Percentiles rank a stretch among this genome's conserved stretches.
Conservation (phyloP, 2,113 vertebrate genomes). For the Aspiorhynchus laticeps region DNA sequence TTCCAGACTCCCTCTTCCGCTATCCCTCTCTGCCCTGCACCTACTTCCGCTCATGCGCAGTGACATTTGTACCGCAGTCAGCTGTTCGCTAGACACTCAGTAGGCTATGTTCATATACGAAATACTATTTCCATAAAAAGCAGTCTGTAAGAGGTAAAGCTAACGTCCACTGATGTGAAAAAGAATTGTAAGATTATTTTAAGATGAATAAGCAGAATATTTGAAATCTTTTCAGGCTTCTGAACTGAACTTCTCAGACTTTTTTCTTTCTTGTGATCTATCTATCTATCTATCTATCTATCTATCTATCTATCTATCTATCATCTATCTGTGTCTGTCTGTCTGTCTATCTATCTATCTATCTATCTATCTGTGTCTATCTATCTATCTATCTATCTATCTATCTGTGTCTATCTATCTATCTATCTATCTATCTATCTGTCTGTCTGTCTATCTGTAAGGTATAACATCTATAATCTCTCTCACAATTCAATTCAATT, state of each 20-base stretch:
- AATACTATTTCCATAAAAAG: background rate
- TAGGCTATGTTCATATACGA: background rate
- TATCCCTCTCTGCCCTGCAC: slow-evolving; percentile 73
- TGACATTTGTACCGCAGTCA: slow-evolving; percentile 56
- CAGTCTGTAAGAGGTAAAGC: background rate
- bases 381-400: background rate
- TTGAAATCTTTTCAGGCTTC: background rate
- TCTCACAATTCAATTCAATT: background rate
- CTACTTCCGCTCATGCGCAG: slow-evolving; percentile 84
- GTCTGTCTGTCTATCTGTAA: too few relatives aligned
- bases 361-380: background rate
- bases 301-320: background rate
- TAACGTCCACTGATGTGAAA: background rate
- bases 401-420: background rate
- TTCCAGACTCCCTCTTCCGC: slow-evolving; percentile 75
- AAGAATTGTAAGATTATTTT: background rate
- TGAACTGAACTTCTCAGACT: background rate
- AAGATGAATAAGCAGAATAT: background rate
- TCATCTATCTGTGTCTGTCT: too few relatives aligned
- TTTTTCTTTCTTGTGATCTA: background rate
- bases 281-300: background rate
- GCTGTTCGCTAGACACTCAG: background rate
- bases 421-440: background rate
- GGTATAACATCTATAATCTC: too few relatives aligned
- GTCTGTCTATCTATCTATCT: too few relatives aligned